Conservation (phyloP, 1,140 invertebrate species). For the Agraylea sexmaculata region DNA sequence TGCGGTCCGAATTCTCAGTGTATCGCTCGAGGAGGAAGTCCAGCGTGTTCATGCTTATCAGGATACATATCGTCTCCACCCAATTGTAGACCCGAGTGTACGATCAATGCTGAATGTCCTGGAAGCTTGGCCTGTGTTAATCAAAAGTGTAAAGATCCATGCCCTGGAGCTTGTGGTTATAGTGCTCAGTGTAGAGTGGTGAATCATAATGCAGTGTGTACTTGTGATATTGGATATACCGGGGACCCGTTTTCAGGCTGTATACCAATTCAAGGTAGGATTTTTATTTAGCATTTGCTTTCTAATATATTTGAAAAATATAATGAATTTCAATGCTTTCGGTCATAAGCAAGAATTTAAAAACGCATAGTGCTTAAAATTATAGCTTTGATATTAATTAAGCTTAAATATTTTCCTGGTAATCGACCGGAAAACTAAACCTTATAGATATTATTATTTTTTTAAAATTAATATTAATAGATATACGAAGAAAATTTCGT, state of each 20-base stretch:
- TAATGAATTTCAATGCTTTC: too few species aligned
- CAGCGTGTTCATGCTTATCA: constrained; percentile 63
- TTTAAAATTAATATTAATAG: too few species aligned
- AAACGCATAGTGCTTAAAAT: too few species aligned
- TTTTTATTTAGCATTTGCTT: constrained; percentile 11
- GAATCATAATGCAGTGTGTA: constrained; percentile 57
- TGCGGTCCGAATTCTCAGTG: constrained; percentile 67
- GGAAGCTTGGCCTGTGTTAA: constrained; percentile 58
- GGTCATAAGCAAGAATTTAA: too few species aligned
- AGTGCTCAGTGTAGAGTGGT: constrained; percentile 51
- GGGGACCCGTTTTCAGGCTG: constrained; percentile 67
- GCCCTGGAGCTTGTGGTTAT: constrained; percentile 53
- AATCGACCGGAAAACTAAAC: too few species aligned
- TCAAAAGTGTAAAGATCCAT: constrained; percentile 59
- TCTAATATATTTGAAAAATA: too few species aligned
- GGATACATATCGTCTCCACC: constrained; percentile 68
- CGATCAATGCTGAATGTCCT: constrained; percentile 59
- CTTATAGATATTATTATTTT: too few species aligned
- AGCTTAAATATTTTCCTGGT: too few species aligned
- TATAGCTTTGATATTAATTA: too few species aligned
- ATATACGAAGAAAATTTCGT: too few species aligned
- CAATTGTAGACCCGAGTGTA: constrained; percentile 70
- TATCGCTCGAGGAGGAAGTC: constrained; percentile 42
- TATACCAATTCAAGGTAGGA: constrained; percentile 37
- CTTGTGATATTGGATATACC: constrained; percentile 53